Evolutionary conservation across 2,113 vertebrate genomes (phyloP).

Genomic region (Cinclus mexicanus): DNA sequence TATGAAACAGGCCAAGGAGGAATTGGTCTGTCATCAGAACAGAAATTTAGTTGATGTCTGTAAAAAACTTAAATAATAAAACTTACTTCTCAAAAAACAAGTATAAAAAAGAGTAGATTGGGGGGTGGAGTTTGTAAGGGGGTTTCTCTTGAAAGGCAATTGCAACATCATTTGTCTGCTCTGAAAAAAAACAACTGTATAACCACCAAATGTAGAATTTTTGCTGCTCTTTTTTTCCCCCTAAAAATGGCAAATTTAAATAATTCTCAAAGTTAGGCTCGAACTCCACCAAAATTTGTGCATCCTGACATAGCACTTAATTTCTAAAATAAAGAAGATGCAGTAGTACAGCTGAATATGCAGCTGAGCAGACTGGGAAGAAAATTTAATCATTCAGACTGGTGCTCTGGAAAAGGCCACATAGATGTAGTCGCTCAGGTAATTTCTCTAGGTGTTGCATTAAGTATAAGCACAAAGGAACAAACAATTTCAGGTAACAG

Average conservation of each 20-base stretch:
- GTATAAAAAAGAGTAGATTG: neutral
- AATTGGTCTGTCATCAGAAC: neutral
- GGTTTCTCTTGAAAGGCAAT: neutral
- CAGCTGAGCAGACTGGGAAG: neutral
- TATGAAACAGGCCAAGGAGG: neutral
- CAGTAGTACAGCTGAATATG: neutral
- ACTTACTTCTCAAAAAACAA: neutral
- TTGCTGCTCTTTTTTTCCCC: neutral
- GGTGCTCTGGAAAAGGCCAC: slow-evolving; percentile 45
- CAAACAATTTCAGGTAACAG: slow-evolving; percentile 41
- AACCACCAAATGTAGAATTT: neutral
- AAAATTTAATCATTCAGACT: neutral
- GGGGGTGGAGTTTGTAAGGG: neutral
- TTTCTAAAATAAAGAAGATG: neutral
- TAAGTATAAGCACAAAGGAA: slow-evolving; percentile 39
- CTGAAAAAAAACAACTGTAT: neutral
- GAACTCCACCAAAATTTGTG: neutral
- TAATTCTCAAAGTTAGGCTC: neutral
- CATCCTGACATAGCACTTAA: neutral
- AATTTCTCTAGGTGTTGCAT: slow-evolving; percentile 5
- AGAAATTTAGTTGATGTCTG: neutral
- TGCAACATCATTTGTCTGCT: neutral
- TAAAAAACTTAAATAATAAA: neutral
- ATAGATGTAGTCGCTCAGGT: neutral
- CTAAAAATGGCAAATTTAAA: neutral